These are phyloP conservation scores for Notoglanidium macrostoma DNA, from an alignment of 2,797 vertebrate genomes.

Conservation along the genomic window DNA sequence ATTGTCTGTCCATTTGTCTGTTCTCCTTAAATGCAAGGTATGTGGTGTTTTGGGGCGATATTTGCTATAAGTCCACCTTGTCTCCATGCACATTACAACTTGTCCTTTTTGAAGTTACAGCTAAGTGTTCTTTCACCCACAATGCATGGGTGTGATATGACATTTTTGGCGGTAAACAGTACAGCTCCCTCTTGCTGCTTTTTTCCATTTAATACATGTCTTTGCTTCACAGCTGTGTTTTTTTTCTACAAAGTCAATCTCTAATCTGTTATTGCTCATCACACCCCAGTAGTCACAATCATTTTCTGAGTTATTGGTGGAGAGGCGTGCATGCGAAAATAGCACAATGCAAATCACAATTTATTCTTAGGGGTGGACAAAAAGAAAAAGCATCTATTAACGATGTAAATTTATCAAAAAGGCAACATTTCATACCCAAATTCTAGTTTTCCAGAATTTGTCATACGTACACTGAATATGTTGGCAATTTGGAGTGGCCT, in stretches of 20 bases:
- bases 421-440: background rate
- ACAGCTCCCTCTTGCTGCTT: background rate
- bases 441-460: background rate
- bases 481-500: background rate
- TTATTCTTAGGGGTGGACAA: slow-evolving; percentile 14
- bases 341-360: slow-evolving; percentile 14
- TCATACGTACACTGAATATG: background rate
- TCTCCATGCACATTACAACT: background rate
- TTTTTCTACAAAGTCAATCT: slow-evolving; percentile 41
- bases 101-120: slow-evolving; percentile 4
- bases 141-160: slow-evolving; percentile 39
- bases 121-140: slow-evolving; percentile 24
- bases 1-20: slow-evolving; percentile 7
- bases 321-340: slow-evolving; percentile 35
- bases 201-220: slow-evolving; percentile 26
- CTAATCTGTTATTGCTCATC: slow-evolving; percentile 48
- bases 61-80: background rate
- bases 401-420: background rate
- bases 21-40: slow-evolving; percentile 9
- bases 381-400: slow-evolving; percentile 11
- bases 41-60: background rate
- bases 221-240: slow-evolving; percentile 25
- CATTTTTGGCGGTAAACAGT: slow-evolving; percentile 39
- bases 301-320: slow-evolving; percentile 38
- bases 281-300: slow-evolving; percentile 54